Conservation (phyloP, 2,888 invertebrate species). For the Cheilosia pagana region DNA sequence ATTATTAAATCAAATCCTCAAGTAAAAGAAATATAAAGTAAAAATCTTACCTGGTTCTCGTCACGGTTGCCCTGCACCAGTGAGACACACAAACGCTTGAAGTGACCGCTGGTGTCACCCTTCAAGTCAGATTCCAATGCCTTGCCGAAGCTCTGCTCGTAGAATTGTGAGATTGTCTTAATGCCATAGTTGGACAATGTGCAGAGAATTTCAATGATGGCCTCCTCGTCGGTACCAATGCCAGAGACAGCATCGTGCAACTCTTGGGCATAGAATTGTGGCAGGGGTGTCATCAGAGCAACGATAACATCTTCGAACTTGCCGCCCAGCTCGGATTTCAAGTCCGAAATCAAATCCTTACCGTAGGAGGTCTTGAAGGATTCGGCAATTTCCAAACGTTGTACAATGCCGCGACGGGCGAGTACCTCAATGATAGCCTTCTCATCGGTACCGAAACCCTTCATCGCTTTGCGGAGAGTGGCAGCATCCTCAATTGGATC, state of each 20-base stretch:
- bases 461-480: conserved; percentile 94
- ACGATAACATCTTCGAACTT: conserved; percentile 95
- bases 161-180: conserved; percentile 92
- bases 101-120: conserved; percentile 97
- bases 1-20: background rate
- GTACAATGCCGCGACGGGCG: conserved; percentile 93
- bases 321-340: conserved; percentile 95
- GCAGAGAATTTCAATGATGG: conserved; percentile 96
- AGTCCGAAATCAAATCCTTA: conserved; percentile 91
- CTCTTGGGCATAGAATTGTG: conserved; percentile 95
- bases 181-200: conserved; percentile 96
- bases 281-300: conserved; percentile 95
- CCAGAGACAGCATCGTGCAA: conserved; percentile 94
- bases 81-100: conserved; percentile 95
- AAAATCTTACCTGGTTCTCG: conserved; percentile 87
- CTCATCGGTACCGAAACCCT: conserved; percentile 96
- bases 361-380: conserved; percentile 97
- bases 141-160: conserved; percentile 92
- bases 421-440: conserved; percentile 95
- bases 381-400: conserved; percentile 94
- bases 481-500: conserved; percentile 93
- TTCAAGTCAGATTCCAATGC: conserved; percentile 93
- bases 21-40: background rate
- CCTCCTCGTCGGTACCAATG: conserved; percentile 94
- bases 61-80: conserved; percentile 94